Percentiles rank a stretch among this genome's conserved stretches.
Conservation (phyloP, 1,140 invertebrate genomes). For the Bombus turneri region DNA sequence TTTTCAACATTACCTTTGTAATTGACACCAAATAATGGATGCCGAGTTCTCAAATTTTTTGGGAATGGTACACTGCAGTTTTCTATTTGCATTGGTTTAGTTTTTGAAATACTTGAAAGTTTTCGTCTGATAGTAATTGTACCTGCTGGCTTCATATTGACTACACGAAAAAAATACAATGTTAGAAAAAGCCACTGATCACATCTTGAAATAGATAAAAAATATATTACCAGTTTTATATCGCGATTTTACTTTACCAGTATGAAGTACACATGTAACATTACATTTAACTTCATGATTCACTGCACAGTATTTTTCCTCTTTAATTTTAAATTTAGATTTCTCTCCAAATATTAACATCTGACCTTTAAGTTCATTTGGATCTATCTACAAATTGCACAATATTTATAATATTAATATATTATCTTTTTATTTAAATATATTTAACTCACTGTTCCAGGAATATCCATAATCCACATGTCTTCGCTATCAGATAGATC, state of each 20-base stretch:
- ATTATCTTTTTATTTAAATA: neutral
- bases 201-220: neutral
- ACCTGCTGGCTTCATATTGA: slow-evolving; percentile 71
- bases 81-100: slow-evolving; percentile 40
- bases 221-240: slow-evolving; percentile 69
- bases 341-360: slow-evolving; percentile 67
- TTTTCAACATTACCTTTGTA: slow-evolving; percentile 41
- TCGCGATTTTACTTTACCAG: slow-evolving; percentile 35
- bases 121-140: slow-evolving; percentile 69
- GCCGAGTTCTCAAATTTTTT: slow-evolving; percentile 69
- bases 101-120: slow-evolving; percentile 57
- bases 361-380: slow-evolving; percentile 66
- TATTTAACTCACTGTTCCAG: slow-evolving; percentile 64
- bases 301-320: slow-evolving; percentile 66
- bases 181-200: neutral
- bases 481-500: slow-evolving; percentile 72
- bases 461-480: slow-evolving; percentile 74
- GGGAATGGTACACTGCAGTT: slow-evolving; percentile 66
- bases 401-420: neutral
- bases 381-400: slow-evolving; percentile 62
- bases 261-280: slow-evolving; percentile 70
- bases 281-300: slow-evolving; percentile 44
- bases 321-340: slow-evolving; percentile 71
- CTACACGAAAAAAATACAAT: slow-evolving; percentile 56
- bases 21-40: slow-evolving; percentile 71